These are phyloP conservation scores for Syngnathoides biaculeatus DNA, from an alignment of 2,113 vertebrate species.

Conservation along the genomic window DNA sequence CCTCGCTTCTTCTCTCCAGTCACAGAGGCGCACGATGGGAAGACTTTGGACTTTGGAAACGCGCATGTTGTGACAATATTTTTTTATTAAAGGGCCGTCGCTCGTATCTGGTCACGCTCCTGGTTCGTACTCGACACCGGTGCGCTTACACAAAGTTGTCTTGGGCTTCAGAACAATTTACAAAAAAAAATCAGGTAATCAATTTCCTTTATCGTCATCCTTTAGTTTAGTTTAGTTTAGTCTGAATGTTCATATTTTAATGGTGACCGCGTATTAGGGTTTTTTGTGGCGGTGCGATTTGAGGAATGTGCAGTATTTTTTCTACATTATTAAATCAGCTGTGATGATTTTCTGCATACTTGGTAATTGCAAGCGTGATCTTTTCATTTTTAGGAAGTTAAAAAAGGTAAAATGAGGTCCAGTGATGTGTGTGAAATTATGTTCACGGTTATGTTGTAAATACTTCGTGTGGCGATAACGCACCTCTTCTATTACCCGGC, in stretches of 20 bases:
- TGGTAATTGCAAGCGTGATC: not conserved
- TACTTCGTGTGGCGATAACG: not conserved
- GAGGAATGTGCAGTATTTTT: not conserved
- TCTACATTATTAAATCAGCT: not conserved
- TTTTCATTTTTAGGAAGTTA: not conserved
- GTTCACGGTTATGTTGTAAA: not conserved
- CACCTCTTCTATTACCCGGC: not conserved
- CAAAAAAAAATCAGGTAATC: not conserved
- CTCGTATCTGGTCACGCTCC: not conserved
- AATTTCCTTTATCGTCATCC: not conserved
- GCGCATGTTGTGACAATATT: conserved; percentile 1
- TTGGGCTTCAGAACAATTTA: conserved; percentile 21
- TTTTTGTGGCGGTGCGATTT: not conserved
- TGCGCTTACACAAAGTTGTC: conserved; percentile 12
- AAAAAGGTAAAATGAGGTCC: not conserved
- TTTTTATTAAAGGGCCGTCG: not conserved
- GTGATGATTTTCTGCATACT: not conserved
- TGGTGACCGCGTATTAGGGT: no score
- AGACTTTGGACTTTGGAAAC: conserved; percentile 45
- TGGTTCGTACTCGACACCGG: not conserved
- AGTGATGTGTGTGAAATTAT: not conserved
- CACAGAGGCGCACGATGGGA: not conserved
- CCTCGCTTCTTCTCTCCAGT: not conserved
- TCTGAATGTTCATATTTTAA: no score
- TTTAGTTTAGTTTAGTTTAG: no score